Base-by-base conservation (phyloP, 2,797 vertebrate species). In the Muscicapa comitata region DNA sequence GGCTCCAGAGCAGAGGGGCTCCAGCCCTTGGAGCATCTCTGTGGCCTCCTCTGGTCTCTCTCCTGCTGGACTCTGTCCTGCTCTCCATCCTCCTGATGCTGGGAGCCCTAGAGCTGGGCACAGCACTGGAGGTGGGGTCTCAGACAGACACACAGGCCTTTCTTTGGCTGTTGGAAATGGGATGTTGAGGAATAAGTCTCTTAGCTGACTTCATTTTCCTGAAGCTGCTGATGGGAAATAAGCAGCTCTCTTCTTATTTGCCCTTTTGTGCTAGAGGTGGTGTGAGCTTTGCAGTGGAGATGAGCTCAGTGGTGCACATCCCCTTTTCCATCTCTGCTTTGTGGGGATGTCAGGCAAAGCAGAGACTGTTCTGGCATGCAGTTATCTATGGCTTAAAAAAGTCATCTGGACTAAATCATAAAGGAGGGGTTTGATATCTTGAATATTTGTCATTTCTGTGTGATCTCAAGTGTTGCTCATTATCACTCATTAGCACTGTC, bases 401-500 rank as follows among this genome's bases (percentile, higher is more conserved):
- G 21, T 77, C 57, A 40, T 43, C 66, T 85, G 76, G 42, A 51
- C 35, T 37, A 40, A 88, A 78, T 77, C 83, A 65, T 21, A 37
- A 50, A 53, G 65, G 48, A 47, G 29, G 4, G 1, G 17, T 70
- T 86, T 86, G 63, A 28, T 75, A 91, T 18, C 82, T 79, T 45
- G 26, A 55, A 25, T 63, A 54, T 78, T 67, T 40, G 81, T 58
- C 57, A 70, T 93, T 92, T 71, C 71, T 81, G 47, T 86, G 10
- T 76, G 51, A 79, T 93, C 84, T 91, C 48, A 62, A 67, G 84
- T 67, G 63, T 71, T 82, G 53, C 59, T 96, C 53, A 42, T 95
- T 94, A 89, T 76, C 88, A 45, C 80, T 93, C 83, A 73, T 88
- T 86, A 88, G 50, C 14, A 24, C 82, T 91, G 86, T 79, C 81